Conservation (phyloP, 2,888 invertebrate genomes). For the Drosophila pegasa region DNA sequence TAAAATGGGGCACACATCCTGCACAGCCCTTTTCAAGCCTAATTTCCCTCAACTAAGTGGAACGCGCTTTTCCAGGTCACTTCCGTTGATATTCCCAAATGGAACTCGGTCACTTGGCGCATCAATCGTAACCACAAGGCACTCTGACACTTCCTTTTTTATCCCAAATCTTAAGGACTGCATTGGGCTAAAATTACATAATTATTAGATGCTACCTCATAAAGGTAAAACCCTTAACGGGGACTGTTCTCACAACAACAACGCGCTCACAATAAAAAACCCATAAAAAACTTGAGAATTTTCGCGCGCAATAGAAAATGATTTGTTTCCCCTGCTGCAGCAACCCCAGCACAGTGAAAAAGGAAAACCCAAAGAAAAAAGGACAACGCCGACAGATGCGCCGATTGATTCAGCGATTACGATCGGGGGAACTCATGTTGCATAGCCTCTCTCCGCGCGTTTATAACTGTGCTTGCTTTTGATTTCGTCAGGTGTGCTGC, state of each 20-base stretch:
- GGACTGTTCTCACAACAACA: constrained; percentile 13
- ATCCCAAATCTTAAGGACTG: constrained; percentile 41
- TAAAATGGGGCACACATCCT: constrained; percentile 59
- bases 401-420: constrained; percentile 55
- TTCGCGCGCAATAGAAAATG: constrained; percentile 72
- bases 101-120: constrained; percentile 51
- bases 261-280: constrained; percentile 37
- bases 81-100: constrained; percentile 48
- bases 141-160: constrained; percentile 67
- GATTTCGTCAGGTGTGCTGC: constrained; percentile 75
- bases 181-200: constrained; percentile 70
- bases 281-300: constrained; percentile 76
- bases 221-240: constrained; percentile 41
- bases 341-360: constrained; percentile 55
- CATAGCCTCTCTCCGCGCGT: constrained; percentile 34
- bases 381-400: constrained; percentile 70
- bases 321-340: constrained; percentile 36
- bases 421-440: constrained; percentile 61
- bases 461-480: constrained; percentile 74
- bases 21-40: constrained; percentile 23
- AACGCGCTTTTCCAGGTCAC: constrained; percentile 61
- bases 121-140: constrained; percentile 40
- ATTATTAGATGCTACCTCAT: constrained; percentile 57
- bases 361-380: constrained; percentile 48
- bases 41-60: constrained; percentile 27